Evolutionary conservation across 2,888 invertebrate genomes (phyloP), one percentile per base, ranked within the genome.

Genomic region (Arrhopalites spinosus): DNA sequence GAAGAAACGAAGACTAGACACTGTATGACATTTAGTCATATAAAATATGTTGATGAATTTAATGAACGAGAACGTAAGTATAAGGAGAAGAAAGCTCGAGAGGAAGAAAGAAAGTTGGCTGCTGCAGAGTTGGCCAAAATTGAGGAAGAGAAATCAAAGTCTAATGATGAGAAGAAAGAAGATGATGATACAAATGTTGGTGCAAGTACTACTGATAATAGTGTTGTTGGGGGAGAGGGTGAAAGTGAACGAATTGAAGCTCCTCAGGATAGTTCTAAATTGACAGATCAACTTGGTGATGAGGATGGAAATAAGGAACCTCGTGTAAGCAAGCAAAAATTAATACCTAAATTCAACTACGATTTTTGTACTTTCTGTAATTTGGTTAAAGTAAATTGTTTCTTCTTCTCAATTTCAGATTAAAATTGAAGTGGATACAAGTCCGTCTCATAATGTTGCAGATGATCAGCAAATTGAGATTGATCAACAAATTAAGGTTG

Each of bases 31-130:
- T 74, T 83, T 36, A 76, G 78, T 61, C 83, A 83, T 68, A 64
- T 83, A 2, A 81, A 81, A 61, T 70, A 64, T 29, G 83, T 83
- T 17, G 81, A 83, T 53, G 83, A 83, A 30, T 79, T 77, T 43
- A 77, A 78, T 50, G 78, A 75, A 43, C 64, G 73, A 23, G 77
- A 77, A 36, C 72, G 78, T 27, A 73, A 73, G 43, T 43, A 73
- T 23, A 75, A 78, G 66, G 74, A 78, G 36, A 79, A 79, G 69
- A 76, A 80, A 64, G 61, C 43, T 50, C 77, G 75, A 23, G 70
- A 76, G 17, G 70, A 76, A 20, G 75, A 75, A 66, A 79, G 77
- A 56, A 72, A 59, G 59, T 45, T 30, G n/a, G 72, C 59, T n/a
- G 73, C 56, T 45, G 66, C 70, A 11, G 63, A 43, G 23, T 64